A percentile compares a stretch with the other conserved stretches of the same genome.
Evolutionary conservation across 2,113 vertebrate species (phyloP).

Genomic region (Echinops telfairi): DNA sequence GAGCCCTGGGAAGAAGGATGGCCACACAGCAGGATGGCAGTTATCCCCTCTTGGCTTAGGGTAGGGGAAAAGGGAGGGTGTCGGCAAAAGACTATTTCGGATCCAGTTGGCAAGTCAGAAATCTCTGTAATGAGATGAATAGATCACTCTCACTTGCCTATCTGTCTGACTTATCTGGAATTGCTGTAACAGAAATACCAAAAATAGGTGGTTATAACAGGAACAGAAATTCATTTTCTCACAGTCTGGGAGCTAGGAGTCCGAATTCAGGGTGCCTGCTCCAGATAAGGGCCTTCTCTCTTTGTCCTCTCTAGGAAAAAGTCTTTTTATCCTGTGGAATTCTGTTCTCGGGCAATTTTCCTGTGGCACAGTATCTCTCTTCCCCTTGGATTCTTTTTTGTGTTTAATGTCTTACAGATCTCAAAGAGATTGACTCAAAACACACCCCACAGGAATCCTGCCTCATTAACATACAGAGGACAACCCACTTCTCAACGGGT

Average conservation of each 20-base stretch:
- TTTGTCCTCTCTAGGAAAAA: background rate
- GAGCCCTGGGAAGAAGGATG: background rate
- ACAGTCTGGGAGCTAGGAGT: too few species aligned
- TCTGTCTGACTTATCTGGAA: background rate
- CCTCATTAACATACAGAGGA: background rate
- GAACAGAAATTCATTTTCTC: background rate
- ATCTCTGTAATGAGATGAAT: background rate
- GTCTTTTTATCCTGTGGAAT: background rate
- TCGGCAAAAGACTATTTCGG: background rate
- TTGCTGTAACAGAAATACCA: background rate
- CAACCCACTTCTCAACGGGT: background rate
- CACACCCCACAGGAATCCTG: background rate
- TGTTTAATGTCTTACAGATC: background rate
- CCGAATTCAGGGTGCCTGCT: background rate
- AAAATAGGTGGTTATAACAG: background rate
- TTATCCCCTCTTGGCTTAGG: background rate
- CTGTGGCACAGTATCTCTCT: background rate
- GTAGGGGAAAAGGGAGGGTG: background rate
- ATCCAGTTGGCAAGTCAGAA: background rate
- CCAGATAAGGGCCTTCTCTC: background rate
- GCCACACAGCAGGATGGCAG: background rate
- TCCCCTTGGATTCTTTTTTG: background rate
- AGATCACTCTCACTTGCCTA: background rate
- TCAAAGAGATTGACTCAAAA: background rate
- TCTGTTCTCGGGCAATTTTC: background rate